A percentile compares a stretch with the other conserved stretches of the same genome.
Conservation (phyloP, 2,888 invertebrate genomes). For the Megalurothrips usitatus region DNA sequence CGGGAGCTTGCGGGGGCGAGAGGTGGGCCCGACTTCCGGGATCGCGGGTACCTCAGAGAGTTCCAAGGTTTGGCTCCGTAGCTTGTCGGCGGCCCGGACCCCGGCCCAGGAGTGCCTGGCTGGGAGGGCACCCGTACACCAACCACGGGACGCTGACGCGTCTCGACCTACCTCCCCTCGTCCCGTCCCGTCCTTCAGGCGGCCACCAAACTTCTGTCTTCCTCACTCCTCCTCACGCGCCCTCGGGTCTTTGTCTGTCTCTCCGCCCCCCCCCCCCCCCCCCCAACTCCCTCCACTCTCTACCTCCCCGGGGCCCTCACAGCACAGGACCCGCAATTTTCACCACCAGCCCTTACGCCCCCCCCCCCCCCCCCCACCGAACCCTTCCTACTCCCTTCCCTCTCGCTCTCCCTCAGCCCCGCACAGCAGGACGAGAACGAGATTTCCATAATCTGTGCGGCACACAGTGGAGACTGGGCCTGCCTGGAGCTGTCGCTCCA, state of each 20-base stretch:
- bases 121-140: too few relatives aligned
- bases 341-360: neutral
- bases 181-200: neutral
- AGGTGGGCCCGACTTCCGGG: too few relatives aligned
- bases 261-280: neutral
- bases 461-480: constrained; percentile 16
- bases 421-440: neutral
- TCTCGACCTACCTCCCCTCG: neutral
- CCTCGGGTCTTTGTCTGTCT: neutral
- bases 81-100: too few relatives aligned
- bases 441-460: constrained; percentile 24
- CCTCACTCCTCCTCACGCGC: too few relatives aligned
- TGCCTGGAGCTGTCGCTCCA: neutral
- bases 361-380: neutral
- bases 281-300: neutral
- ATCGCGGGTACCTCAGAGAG: too few relatives aligned
- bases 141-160: neutral
- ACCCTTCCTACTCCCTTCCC: neutral
- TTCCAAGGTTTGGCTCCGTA: too few relatives aligned
- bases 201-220: neutral
- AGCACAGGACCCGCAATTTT: neutral
- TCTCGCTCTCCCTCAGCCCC: neutral
- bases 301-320: neutral
- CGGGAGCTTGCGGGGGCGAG: too few relatives aligned
- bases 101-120: too few relatives aligned